Evolutionary conservation across 2,888 invertebrate genomes (phyloP).

Genomic region (Gibbula magus): DNA sequence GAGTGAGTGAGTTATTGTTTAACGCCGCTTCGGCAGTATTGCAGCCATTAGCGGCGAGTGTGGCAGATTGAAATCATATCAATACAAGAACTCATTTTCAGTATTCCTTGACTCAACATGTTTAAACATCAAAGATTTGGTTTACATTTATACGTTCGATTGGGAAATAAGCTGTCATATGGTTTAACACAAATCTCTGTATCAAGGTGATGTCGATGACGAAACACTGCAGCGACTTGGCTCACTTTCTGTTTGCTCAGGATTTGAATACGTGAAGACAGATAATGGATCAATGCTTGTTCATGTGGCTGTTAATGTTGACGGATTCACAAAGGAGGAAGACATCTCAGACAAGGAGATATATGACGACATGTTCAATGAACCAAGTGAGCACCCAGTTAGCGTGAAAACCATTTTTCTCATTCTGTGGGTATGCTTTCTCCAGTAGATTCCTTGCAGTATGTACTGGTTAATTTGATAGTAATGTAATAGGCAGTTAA

Average conservation of each 20-base stretch:
- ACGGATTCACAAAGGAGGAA: background rate
- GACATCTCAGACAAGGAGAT: background rate
- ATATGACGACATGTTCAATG: background rate
- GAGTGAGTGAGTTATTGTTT: too few species aligned
- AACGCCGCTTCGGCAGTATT: too few species aligned
- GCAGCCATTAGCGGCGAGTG: too few species aligned
- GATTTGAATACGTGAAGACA: slow-evolving; percentile 25
- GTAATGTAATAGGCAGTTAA: too few species aligned
- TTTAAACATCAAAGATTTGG: background rate
- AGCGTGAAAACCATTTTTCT: too few species aligned
- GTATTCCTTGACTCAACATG: too few species aligned
- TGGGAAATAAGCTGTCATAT: too few species aligned
- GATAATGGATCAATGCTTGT: background rate
- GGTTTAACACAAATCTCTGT: too few species aligned
- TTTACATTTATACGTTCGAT: background rate
- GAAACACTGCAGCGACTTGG: background rate
- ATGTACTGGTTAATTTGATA: too few species aligned
- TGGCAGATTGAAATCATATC: background rate
- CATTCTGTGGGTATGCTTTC: too few species aligned
- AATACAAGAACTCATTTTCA: too few species aligned
- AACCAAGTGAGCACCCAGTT: background rate
- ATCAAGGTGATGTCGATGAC: background rate
- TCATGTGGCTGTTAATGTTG: background rate
- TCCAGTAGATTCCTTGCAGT: too few species aligned
- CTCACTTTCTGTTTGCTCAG: slow-evolving; percentile 26